phyloP scores from a whole-genome alignment of 2,797 vertebrate species.

The Pelodytes ibericus region DNA sequence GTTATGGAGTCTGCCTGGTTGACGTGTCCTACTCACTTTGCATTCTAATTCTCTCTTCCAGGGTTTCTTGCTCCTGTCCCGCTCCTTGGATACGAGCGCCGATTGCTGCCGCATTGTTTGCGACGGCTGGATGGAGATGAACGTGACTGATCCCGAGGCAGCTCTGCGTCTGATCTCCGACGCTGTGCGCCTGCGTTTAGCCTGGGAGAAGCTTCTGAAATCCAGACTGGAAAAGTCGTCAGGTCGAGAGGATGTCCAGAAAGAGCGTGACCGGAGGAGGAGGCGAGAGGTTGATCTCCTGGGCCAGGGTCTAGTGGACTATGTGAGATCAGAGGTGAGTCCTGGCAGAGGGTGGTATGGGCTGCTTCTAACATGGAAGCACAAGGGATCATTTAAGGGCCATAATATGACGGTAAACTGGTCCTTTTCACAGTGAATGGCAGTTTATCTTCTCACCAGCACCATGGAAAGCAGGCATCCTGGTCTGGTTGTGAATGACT shows the following conservation, averaged over 20 bases:
- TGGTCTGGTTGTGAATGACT: too few species aligned
- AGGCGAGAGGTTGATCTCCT: constrained; percentile 67
- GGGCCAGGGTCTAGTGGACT: constrained; percentile 76
- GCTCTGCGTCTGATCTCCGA: constrained; percentile 59
- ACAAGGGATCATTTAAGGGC: too few species aligned
- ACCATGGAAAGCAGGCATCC: too few species aligned
- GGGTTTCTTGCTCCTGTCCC: constrained; percentile 84
- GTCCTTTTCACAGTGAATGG: too few species aligned
- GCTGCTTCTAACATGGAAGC: too few species aligned
- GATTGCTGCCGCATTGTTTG: constrained; percentile 86
- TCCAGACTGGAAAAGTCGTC: constrained; percentile 68
- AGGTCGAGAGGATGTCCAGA: not conserved
- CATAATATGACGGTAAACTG: too few species aligned
- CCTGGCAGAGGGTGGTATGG: too few species aligned
- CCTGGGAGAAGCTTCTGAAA: constrained; percentile 81
- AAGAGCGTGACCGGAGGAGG: rapidly evolving
- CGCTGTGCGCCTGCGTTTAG: constrained; percentile 60
- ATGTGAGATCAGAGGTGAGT: constrained; percentile 77
- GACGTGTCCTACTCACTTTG: too few species aligned
- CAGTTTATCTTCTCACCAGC: too few species aligned
- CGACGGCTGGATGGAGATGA: constrained; percentile 87
- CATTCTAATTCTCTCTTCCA: constrained; percentile 61
- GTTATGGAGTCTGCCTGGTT: too few species aligned
- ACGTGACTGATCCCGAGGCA: constrained; percentile 59
- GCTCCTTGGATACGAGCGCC: constrained; percentile 81